phyloP scores from a whole-genome alignment of 2,888 invertebrate species.

The Elysia crispata region DNA sequence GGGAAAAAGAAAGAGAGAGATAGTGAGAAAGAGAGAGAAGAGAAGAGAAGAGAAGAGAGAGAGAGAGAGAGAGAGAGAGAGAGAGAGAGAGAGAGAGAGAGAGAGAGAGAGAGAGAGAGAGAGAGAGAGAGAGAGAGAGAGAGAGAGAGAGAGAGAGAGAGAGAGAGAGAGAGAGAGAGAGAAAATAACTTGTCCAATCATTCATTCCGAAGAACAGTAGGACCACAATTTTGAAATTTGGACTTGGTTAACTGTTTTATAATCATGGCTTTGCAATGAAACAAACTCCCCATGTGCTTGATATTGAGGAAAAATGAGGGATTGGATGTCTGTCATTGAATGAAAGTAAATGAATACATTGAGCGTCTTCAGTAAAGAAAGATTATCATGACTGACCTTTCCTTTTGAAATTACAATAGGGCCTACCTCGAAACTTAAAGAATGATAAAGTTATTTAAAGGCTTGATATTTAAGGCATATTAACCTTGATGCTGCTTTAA shows the following conservation, averaged over 20 bases:
- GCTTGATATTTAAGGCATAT: too few relatives aligned
- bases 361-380: neutral
- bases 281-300: too few relatives aligned
- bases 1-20: too few relatives aligned
- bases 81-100: too few relatives aligned
- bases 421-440: neutral
- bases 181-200: neutral
- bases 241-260: neutral
- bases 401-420: neutral
- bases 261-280: too few relatives aligned
- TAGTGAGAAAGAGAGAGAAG: too few relatives aligned
- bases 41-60: too few relatives aligned
- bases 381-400: neutral
- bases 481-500: too few relatives aligned
- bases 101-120: constrained; percentile 9
- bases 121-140: constrained; percentile 24
- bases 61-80: too few relatives aligned
- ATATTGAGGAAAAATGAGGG: too few relatives aligned
- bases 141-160: constrained; percentile 34
- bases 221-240: neutral
- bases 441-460: neutral
- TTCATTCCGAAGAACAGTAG: neutral
- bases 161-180: constrained; percentile 33
- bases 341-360: too few relatives aligned
- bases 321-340: too few relatives aligned